These are phyloP conservation scores for Sciurus niger DNA, from an alignment of 2,113 vertebrate species.

Conservation along the genomic window DNA sequence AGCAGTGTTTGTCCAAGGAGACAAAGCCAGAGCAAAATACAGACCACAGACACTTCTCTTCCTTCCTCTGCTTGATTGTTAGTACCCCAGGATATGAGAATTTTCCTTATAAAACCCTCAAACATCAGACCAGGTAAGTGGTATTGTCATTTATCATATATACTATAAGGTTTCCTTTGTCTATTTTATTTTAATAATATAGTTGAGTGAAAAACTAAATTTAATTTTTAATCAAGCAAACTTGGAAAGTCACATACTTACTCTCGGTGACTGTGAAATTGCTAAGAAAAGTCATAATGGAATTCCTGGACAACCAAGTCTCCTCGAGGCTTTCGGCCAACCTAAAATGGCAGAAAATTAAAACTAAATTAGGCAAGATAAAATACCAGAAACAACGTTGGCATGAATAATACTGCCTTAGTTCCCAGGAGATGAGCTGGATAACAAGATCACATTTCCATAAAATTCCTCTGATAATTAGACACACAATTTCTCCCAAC, in stretches of 20 bases:
- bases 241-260: slow-evolving; percentile 64
- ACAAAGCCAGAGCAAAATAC: too few species aligned
- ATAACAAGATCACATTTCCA: not conserved
- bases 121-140: not conserved
- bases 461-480: not conserved
- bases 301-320: slow-evolving; percentile 58
- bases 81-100: not conserved
- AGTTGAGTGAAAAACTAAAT: not conserved
- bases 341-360: slow-evolving; percentile 80
- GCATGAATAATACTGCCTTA: not conserved
- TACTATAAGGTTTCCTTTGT: fast-evolving
- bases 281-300: slow-evolving; percentile 50
- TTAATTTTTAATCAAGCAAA: not conserved
- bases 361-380: not conserved
- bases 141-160: not conserved
- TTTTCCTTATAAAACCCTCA: not conserved
- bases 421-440: not conserved
- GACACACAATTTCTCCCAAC: not conserved
- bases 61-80: not conserved
- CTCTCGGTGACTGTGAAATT: slow-evolving; percentile 77
- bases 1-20: not conserved
- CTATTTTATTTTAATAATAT: not conserved
- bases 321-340: slow-evolving; percentile 77
- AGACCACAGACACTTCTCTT: too few species aligned
- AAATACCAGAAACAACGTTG: not conserved